Conservation (phyloP, 2,113 vertebrate genomes). For the Cyanocitta stelleri region DNA sequence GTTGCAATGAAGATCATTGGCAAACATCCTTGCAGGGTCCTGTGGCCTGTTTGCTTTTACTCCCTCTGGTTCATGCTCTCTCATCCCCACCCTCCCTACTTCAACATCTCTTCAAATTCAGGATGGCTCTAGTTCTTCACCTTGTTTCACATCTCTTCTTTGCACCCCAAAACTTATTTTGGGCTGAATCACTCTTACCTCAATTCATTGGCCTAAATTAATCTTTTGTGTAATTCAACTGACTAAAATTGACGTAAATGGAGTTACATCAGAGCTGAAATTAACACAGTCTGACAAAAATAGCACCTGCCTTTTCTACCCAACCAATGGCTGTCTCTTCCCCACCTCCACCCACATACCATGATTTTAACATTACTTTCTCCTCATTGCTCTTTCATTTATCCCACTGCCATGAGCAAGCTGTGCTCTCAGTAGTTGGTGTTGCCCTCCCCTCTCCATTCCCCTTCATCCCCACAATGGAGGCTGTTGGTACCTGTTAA, state of each 20-base stretch:
- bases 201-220: constrained; percentile 35
- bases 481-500: neutral
- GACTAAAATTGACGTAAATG: constrained; percentile 48
- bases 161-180: constrained; percentile 22
- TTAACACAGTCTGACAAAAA: constrained; percentile 56
- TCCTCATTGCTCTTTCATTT: neutral
- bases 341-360: constrained; percentile 1
- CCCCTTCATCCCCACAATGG: neutral
- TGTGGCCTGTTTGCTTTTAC: neutral
- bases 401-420: neutral
- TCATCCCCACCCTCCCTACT: neutral
- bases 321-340: neutral
- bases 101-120: neutral
- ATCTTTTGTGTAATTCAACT: constrained; percentile 42
- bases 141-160: neutral
- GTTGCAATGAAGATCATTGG: neutral
- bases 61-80: neutral
- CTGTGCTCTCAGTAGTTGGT: neutral
- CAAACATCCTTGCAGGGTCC: neutral
- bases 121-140: neutral
- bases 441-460: neutral
- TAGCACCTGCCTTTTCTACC: constrained; percentile 35
- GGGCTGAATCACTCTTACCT: constrained; percentile 23
- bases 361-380: constrained; percentile 14
- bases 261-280: constrained; percentile 56